Evolutionary conservation across 2,113 vertebrate genomes (phyloP).

Genomic region (Sciurus niger): DNA sequence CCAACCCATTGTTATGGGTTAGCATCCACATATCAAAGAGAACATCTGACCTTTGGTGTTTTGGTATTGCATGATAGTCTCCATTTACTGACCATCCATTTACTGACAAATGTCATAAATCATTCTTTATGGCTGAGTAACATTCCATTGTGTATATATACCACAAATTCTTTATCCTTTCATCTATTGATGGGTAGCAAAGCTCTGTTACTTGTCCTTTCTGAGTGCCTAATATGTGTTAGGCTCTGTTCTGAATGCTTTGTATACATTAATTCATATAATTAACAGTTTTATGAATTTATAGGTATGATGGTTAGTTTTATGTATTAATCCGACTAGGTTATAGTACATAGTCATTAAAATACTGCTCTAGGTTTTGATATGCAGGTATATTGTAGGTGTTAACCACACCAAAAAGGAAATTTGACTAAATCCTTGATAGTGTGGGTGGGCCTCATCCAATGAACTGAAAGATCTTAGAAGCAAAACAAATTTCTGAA

Average conservation of each 20-base stretch:
- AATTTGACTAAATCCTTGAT: constrained; percentile 18
- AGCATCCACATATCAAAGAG: no score
- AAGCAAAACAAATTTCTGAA: constrained; percentile 33
- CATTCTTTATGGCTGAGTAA: no score
- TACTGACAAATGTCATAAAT: no score
- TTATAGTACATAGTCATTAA: not conserved
- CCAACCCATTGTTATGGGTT: no score
- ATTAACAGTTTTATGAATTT: constrained; percentile 19
- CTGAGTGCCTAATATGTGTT: not conserved
- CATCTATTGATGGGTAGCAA: not conserved
- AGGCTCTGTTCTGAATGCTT: constrained; percentile 1
- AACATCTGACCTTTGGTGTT: no score
- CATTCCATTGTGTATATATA: no score
- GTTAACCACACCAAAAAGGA: not conserved
- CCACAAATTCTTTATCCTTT: no score
- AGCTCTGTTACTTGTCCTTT: not conserved
- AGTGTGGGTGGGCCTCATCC: not conserved
- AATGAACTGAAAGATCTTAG: not conserved
- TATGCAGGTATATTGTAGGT: not conserved
- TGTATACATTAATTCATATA: not conserved
- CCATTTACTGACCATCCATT: no score
- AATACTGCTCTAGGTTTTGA: constrained; percentile 9
- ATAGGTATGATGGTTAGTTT: not conserved
- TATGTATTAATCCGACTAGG: not conserved
- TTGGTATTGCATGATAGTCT: no score